Base-by-base conservation (phyloP, 2,113 vertebrate species). In the Catharus fuscescens region DNA sequence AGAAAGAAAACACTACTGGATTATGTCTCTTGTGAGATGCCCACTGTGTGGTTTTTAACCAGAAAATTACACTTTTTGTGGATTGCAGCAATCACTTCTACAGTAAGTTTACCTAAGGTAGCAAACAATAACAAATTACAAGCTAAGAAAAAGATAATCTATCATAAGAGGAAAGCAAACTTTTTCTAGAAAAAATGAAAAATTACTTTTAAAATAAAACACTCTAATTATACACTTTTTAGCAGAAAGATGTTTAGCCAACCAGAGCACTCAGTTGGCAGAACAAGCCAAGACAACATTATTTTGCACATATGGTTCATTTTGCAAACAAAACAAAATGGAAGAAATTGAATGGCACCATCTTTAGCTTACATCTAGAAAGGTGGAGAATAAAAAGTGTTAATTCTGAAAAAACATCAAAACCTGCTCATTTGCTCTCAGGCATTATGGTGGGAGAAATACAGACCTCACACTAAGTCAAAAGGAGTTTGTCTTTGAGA, bases 401-500 rank as follows among this genome's bases (percentile, higher is more conserved):
- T 18, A 53, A 42, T 60, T 87, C 32, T 64, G 38, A 24, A 70
- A 57, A 88, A 78, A 24, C 23, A 38, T 11, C 53, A 73, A 45
- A 60, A 45, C 4, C 2, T 5, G 3, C 20, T 10, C 9, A 26
- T 50, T 62, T 91, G 10, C 20, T 74, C 19, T 78, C 29, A 67
- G 67, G 52, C 13, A 54, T 84, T 52, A 47, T 2, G 0, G 18
- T 5, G 9, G 36, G 10, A 66, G 24, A 74, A 77, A 59, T 24
- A 77, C 4, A 80, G 52, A 71, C 56, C 24, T 47, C 31, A 32
- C 10, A 21, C 5, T 12, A 88, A 23, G 20, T 52, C 38, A 54
- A 9, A 0, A 8, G 7, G 12, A 80, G 6, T 47, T 54, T 52
- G 36, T 8, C 44, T 71, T 9, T 0, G 1, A 82, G 45, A 62